phyloP scores from a whole-genome alignment of 2,888 invertebrate genomes.

The Leptopterna dolabrata region DNA sequence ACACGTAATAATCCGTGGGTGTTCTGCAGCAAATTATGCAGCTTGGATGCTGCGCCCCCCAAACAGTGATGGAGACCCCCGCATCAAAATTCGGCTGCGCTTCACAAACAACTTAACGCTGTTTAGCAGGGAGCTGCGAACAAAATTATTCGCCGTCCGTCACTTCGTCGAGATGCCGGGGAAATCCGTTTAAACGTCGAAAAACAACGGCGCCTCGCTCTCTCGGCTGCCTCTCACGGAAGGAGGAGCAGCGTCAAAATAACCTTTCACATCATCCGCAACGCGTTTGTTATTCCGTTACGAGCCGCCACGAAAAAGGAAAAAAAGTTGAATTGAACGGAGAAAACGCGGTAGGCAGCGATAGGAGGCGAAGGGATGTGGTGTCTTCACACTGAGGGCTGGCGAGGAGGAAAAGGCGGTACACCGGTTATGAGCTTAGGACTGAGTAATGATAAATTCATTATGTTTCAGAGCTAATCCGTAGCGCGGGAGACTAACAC shows the following conservation, averaged over 20 bases:
- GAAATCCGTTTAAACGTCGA: background rate
- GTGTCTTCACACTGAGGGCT: background rate
- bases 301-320: background rate
- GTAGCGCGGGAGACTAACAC: slow-evolving; percentile 31
- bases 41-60: too few relatives aligned
- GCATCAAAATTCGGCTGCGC: background rate
- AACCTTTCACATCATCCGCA: slow-evolving; percentile 7
- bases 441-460: slow-evolving; percentile 55
- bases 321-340: background rate
- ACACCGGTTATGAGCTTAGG: slow-evolving; percentile 48
- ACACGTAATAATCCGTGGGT: too few relatives aligned
- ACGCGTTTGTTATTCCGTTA: background rate
- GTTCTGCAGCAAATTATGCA: too few relatives aligned
- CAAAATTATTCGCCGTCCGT: background rate
- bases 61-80: background rate
- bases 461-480: slow-evolving; percentile 52
- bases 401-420: background rate
- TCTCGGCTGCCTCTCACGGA: background rate
- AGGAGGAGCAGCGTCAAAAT: slow-evolving; percentile 2
- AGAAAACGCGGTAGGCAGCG: background rate
- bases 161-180: background rate
- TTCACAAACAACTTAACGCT: slow-evolving; percentile 1
- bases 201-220: background rate
- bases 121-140: background rate
- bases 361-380: background rate